Evolutionary conservation across 2,113 vertebrate genomes (phyloP).

Genomic region (Microcebus griseorufus): DNA sequence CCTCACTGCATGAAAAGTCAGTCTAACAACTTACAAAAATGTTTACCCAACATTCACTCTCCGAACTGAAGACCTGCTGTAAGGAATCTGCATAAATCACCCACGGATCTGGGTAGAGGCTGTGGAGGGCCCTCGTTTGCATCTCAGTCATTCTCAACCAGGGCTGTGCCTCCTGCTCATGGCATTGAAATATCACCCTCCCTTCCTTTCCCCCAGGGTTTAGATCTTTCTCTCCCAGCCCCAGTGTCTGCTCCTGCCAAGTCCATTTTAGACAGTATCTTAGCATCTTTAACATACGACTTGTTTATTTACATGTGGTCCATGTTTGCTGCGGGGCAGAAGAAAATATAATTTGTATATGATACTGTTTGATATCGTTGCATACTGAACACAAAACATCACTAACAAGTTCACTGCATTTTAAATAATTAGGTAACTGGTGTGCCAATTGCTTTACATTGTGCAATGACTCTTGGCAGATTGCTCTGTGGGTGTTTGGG

Average conservation of each 20-base stretch:
- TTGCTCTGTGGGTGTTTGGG: background rate
- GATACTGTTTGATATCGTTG: background rate
- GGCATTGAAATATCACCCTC: background rate
- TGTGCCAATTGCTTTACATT: background rate
- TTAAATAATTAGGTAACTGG: background rate
- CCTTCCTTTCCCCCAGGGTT: background rate
- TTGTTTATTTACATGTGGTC: background rate
- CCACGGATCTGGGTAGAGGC: too few relatives aligned
- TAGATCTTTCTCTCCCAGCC: background rate
- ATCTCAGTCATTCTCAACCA: background rate
- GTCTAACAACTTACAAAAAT: background rate
- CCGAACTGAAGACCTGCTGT: background rate
- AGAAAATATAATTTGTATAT: background rate
- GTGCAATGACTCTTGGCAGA: background rate
- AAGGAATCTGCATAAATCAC: background rate
- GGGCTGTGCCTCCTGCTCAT: background rate
- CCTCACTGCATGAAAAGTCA: background rate
- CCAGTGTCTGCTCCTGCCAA: background rate
- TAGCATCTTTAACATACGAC: rapidly evolving
- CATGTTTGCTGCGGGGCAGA: background rate
- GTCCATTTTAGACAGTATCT: background rate
- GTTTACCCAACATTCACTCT: background rate
- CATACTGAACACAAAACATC: background rate
- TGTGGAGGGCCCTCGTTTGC: background rate
- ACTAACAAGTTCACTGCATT: background rate